Evolutionary conservation across 1,140 invertebrate genomes (phyloP), one percentile per base, ranked within the genome.

Genomic region (Acromyrmex echinatior): DNA sequence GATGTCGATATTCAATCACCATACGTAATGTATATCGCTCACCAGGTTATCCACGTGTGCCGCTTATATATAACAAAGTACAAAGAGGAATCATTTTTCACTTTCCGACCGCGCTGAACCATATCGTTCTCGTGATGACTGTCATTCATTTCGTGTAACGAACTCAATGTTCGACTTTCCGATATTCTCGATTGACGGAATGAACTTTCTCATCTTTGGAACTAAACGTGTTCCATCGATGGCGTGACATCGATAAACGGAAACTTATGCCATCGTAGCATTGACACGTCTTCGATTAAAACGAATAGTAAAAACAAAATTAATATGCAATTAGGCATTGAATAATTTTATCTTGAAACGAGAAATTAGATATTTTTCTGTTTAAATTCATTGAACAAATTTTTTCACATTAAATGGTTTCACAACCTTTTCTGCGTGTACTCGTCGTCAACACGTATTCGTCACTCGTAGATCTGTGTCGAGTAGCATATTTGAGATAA

Each of bases 51-150:
- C 79, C 79, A 60, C 79, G 66, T 82, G 66, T 60, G 68, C 28
- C 21, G 28, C 28, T 7, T 18, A 25, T 3, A 7, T 45, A 39
- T 73, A 28, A 82, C 68, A 31, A 73, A 39, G 7, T 49, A 49
- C 49, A 25, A 25, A 53, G 53, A 68, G 62, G 28, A 68, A 62
- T 62, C 70, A 76, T 76, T 84, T 84, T 74, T 82, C 68, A 74
- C 56, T 82, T 74, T n/a, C 25, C 70, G 18, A 9, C 28, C 28
- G 45, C 28, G 45, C 14, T 7, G 14, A 45, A 81, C 16, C 31
- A 31, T 14, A 82, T 74, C 25, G 25, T n/a, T 60, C 51, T 39
- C 49, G 28, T 28, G 79, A 49, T 53, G 70, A 76, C n/a, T 84
- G 28, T 63, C 70, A 21, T 31, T 73, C 56, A 51, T 14, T 74